Evolutionary conservation across 2,797 vertebrate genomes (phyloP), one percentile per base, ranked within the genome.

Genomic region (Macroramphosus scolopax): DNA sequence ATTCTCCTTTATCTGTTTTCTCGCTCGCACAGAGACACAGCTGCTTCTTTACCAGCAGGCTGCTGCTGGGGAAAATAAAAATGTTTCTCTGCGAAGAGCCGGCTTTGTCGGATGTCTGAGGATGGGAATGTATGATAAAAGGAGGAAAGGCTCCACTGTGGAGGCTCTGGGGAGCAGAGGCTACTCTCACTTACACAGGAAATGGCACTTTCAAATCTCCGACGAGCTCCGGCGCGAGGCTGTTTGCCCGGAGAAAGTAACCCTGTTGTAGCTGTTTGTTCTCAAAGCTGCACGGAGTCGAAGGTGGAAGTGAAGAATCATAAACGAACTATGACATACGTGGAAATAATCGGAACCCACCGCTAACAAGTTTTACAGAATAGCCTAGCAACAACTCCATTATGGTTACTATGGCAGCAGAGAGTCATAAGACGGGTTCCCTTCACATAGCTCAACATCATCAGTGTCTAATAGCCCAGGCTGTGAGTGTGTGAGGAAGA

Each of bases 101-200:
- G 49, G 43, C 70, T 69, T 65, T 72, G 67, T 75, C 17, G 20
- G 68, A 77, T 83, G 68, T 76, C 63, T 73, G 31, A 69, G 64
- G 72, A 80, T 75, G 58, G 45, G 51, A 71, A 76, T 71, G 69
- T 68, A 73, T 63, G 81, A 83, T 82, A 80, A 78, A 63, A 63
- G 62, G 68, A 75, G 75, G 58, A 82, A 80, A 78, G 63, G 42
- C 63, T 80, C 40, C 41, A 40, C 51, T 36, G 43, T 44, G 33
- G 63, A 58, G 47, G 50, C 77, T 80, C 71, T 64, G 26, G 78
- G 77, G 70, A 84, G 53, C 63, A 51, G 56, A 63, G 72, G 53
- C 55, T 17, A 36, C 70, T 79, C 74, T 84, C 68, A 62, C 72
- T 85, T 77, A 79, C 73, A 76, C 63, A 80, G 72, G 70, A 81